These are phyloP conservation scores for Axinella damicornis DNA, from an alignment of 37 sponge, comb jelly and placozoan genomes.

Conservation along the genomic window DNA sequence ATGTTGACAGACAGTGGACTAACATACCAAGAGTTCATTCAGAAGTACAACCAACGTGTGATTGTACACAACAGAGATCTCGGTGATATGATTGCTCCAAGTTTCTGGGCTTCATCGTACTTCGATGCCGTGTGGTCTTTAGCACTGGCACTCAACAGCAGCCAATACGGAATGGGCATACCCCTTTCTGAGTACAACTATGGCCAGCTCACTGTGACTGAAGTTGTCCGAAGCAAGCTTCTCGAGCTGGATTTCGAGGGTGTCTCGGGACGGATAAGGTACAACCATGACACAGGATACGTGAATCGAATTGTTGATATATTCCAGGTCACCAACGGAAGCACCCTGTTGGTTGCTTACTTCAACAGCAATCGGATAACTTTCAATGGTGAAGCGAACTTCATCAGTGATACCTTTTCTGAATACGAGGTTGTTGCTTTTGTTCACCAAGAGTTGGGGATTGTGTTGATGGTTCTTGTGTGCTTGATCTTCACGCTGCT, in stretches of 20 bases:
- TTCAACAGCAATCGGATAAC: neutral
- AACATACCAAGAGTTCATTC: constrained; percentile 18
- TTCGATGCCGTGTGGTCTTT: constrained; percentile 50
- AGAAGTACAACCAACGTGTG: constrained; percentile 8
- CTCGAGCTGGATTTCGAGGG: constrained; percentile 28
- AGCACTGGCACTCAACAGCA: constrained; percentile 34
- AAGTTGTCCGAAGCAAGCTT: constrained; percentile 1
- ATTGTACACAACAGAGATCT: neutral
- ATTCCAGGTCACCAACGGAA: neutral
- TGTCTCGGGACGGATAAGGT: constrained; percentile 32
- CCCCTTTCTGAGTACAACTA: neutral
- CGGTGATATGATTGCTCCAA: neutral
- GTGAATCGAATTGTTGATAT: constrained; percentile 6
- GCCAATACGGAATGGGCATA: neutral
- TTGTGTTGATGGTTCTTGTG: neutral
- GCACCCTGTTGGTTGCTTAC: neutral
- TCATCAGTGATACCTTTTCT: neutral
- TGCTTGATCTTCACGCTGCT: neutral
- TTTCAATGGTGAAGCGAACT: neutral
- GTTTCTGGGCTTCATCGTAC: neutral
- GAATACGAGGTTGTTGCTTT: neutral
- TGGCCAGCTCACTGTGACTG: constrained; percentile 3
- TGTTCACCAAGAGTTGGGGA: neutral
- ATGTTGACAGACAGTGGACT: neutral
- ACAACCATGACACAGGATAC: constrained; percentile 3